phyloP scores from a whole-genome alignment of 2,888 invertebrate genomes.

The Cantharis lateralis region DNA sequence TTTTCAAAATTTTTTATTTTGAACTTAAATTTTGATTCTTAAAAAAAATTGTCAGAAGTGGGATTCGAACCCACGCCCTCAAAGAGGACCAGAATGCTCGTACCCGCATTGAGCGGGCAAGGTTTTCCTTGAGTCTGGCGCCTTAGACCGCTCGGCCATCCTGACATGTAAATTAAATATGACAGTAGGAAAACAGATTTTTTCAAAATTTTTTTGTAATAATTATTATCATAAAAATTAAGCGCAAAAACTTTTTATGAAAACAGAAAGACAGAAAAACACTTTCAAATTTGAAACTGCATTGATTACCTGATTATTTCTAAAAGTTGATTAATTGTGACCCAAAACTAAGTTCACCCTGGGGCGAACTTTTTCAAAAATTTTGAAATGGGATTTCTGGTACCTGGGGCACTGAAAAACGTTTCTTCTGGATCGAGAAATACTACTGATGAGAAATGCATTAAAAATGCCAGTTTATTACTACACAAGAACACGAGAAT shows the following conservation, averaged over 20 bases:
- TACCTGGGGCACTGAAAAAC: not conserved
- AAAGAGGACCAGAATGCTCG: constrained; percentile 56
- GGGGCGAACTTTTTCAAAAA: not conserved
- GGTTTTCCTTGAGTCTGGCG: constrained; percentile 68
- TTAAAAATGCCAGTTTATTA: not conserved
- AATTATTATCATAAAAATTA: too few species aligned
- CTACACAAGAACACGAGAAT: not conserved
- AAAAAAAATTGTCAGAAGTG: constrained; percentile 44
- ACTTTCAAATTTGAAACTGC: too few species aligned
- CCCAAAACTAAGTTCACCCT: not conserved
- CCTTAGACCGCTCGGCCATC: constrained; percentile 92
- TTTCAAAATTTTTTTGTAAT: too few species aligned
- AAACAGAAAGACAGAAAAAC: too few species aligned
- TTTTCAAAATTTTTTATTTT: too few species aligned
- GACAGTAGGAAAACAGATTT: not conserved
- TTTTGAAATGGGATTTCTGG: not conserved
- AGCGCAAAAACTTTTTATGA: too few species aligned
- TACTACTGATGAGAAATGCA: not conserved
- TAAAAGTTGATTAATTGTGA: not conserved
- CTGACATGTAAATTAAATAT: constrained; percentile 59
- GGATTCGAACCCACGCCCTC: constrained; percentile 58
- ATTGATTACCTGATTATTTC: not conserved
- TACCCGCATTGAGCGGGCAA: not conserved
- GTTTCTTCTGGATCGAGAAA: not conserved
- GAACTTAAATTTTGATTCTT: too few species aligned